Base-by-base conservation (phyloP, 2,888 invertebrate genomes). In the Melinaea marsaeus region DNA sequence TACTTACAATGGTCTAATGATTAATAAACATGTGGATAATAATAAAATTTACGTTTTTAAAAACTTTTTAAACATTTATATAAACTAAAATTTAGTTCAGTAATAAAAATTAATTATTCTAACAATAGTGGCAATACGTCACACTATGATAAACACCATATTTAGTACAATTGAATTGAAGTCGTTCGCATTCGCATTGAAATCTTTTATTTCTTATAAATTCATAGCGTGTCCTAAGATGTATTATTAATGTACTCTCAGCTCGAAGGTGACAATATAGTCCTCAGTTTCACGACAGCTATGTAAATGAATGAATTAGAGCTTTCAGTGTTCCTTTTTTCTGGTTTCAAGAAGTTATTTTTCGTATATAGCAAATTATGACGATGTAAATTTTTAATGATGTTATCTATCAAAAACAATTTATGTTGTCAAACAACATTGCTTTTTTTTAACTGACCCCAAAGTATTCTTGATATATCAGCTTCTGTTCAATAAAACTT, bases 221-320 rank as follows among this genome's bases (percentile, higher is more conserved):
- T 64, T 61, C 62, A 57, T 58, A 65, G 67, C 61, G 65, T 62
- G 45, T 59, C 66, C 58, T 59, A 37, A 22, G 22, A 22, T 1
- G n/a, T n/a, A 68, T 68, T 68, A 69, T 68, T 69, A 68, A 68
- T 69, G 68, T 62, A 61, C 64, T 61, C 65, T 63, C 61, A 63
- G 57, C 64, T 62, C 45, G 46, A 42, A 9, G 56, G 59, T 54
- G 57, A 57, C 57, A 51, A 60, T 63, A 55, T 58, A 2, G 7
- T 42, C 55, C 57, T 55, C 61, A 55, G 45, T 42, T 61, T 32
- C 56, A 13, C 60, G 60, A 63, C 57, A 59, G 58, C 42, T 57
- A 46, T 60, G 46, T 55, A 45, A 47, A 37, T 45, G 37, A 22
- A 22, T 22, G 55, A 58, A 58, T 64, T 64, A 47, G 48, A 56